Evolutionary conservation across 1,140 invertebrate genomes (phyloP).

Genomic region (Brachionus calyciflorus): DNA sequence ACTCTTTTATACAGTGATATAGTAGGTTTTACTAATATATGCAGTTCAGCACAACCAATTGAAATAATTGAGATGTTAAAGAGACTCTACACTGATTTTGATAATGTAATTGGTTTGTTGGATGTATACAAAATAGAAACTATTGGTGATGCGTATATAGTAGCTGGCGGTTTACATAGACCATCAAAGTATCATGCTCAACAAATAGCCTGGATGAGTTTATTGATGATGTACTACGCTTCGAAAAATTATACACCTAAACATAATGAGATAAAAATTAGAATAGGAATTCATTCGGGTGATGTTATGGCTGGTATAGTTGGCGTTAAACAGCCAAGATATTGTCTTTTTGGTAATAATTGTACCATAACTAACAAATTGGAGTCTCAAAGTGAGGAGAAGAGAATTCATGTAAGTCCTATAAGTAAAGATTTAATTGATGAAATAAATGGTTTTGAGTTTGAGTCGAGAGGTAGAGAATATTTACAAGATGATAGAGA

Average conservation of each 20-base stretch:
- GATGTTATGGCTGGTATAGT: conserved; percentile 94
- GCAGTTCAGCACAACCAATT: conserved; percentile 53
- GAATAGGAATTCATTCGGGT: conserved; percentile 90
- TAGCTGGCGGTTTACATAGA: conserved; percentile 65
- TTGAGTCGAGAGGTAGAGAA: neutral
- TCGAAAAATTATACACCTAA: conserved; percentile 80
- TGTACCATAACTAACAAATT: conserved; percentile 39
- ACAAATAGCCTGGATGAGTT: conserved; percentile 89
- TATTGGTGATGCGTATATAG: conserved; percentile 59
- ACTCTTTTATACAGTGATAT: conserved; percentile 92
- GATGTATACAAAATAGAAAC: conserved; percentile 61
- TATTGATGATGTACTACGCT: conserved; percentile 84
- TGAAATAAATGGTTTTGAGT: conserved; percentile 32
- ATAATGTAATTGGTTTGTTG: conserved; percentile 76
- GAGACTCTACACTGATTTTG: conserved; percentile 84
- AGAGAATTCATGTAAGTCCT: conserved; percentile 11
- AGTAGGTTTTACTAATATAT: conserved; percentile 85
- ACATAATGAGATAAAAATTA: conserved; percentile 84
- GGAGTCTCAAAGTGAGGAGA: conserved; percentile 32
- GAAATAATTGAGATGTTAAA: conserved; percentile 84
- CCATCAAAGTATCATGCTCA: conserved; percentile 79
- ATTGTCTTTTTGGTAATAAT: conserved; percentile 79
- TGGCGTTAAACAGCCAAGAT: conserved; percentile 91
- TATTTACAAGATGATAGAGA: conserved; percentile 25
- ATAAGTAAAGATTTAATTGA: conserved; percentile 16